Conservation (phyloP, 2,113 vertebrate genomes). For the Cyprinus carpio region DNA sequence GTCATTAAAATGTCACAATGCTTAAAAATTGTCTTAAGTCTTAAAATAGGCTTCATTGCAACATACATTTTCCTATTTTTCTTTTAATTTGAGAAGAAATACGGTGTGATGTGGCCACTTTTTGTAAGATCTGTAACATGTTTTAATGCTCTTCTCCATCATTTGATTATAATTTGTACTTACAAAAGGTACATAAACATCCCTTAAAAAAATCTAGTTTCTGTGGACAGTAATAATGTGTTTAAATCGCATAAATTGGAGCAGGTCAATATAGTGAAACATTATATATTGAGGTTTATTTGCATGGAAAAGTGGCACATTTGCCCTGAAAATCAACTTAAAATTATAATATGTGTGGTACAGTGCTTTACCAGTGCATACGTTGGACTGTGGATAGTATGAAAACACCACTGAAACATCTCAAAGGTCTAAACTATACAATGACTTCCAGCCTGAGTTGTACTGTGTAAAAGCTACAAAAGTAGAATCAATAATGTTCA, state of each 20-base stretch:
- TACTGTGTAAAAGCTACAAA: neutral
- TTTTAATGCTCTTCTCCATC: no score
- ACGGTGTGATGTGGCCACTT: neutral
- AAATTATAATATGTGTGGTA: neutral
- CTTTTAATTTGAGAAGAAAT: neutral
- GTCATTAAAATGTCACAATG: neutral
- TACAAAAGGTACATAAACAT: no score
- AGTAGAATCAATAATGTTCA: neutral
- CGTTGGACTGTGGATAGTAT: neutral
- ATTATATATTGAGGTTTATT: neutral
- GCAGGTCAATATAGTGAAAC: neutral
- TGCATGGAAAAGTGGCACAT: neutral
- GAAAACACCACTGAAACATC: neutral
- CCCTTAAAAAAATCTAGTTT: no score
- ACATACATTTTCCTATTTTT: neutral
- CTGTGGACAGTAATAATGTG: neutral
- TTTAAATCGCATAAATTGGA: neutral
- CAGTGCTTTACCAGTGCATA: neutral
- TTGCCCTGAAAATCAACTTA: neutral
- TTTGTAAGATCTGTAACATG: neutral
- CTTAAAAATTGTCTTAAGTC: neutral
- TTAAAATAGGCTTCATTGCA: neutral
- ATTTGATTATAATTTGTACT: no score
- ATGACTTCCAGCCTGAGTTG: neutral
- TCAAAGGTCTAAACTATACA: neutral